Base-by-base conservation (phyloP, 2,113 vertebrate genomes). In the Galbula dea region DNA sequence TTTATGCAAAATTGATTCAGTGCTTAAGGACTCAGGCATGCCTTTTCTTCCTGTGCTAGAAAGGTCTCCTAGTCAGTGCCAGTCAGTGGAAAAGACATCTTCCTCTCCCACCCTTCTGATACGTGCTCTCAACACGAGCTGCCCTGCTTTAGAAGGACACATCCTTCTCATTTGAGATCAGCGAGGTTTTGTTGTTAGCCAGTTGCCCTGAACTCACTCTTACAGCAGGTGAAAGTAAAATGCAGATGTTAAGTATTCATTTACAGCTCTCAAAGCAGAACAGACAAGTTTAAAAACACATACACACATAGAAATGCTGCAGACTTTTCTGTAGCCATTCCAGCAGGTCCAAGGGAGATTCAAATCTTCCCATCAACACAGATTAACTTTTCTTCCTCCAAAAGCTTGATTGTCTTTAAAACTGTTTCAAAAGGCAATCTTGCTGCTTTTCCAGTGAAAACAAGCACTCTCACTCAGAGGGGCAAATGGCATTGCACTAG, bases 391-490 rank as follows among this genome's bases (percentile, higher is more conserved):
- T 89, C 86, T 81, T 89, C 69, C 75, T 95, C 90, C 67, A 63
- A 80, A 94, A 89, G 55, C 90, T 80, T 91, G 62, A 69, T 74
- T 93, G n/a, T 68, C 43, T 86, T 76, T 95, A 96, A 91, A 95
- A n/a, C n/a, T 94, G 85, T 93, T 93, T 96, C 83, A 91, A 83
- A 96, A 93, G 83, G 59, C 75, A 94, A 45, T 32, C 67, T 87
- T 72, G n/a, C 77, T 87, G 67, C 61, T 88, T 48, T 89, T 69
- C 71, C 80, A 89, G 65, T 80, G 88, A 88, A 83, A 94, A 81
- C 59, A 88, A 86, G 90, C 79, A 71, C 88, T 77, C 88, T 94
- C 75, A 89, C 82, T 93, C 21, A 2, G 49, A 89, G 45, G 83
- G 86, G 85, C 68, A 95, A 95, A 96, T 91, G 88, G 95, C 90